Evolutionary conservation across 2,113 vertebrate genomes (phyloP).

Genomic region (Xenus cinereus): DNA sequence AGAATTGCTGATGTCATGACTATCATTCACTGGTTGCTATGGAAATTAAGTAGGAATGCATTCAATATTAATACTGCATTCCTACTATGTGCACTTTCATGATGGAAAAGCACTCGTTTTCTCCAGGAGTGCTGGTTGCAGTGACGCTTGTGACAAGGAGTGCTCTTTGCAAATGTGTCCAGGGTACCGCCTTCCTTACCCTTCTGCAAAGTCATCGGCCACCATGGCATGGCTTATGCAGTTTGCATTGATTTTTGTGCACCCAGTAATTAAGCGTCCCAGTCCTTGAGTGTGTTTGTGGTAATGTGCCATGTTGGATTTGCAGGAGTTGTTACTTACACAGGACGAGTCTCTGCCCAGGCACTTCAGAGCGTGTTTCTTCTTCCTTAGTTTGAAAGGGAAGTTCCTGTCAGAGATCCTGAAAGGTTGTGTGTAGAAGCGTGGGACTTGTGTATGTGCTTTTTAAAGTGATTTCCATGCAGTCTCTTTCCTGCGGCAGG

Average conservation of each 20-base stretch:
- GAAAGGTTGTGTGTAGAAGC: background rate
- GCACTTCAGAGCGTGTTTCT: background rate
- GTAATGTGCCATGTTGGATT: background rate
- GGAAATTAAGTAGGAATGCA: slow-evolving; percentile 36
- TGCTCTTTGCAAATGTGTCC: background rate
- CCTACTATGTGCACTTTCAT: background rate
- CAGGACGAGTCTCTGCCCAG: background rate
- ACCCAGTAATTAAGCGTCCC: background rate
- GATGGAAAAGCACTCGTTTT: background rate
- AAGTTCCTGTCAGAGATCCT: background rate
- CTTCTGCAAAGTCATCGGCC: background rate
- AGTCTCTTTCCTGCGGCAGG: background rate
- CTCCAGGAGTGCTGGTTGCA: background rate
- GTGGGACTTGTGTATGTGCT: background rate
- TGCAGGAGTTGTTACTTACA: background rate
- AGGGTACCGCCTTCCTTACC: background rate
- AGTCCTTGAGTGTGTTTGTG: background rate
- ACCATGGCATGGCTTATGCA: background rate
- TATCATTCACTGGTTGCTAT: slow-evolving; percentile 36
- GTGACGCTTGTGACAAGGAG: background rate
- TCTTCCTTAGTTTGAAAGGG: background rate
- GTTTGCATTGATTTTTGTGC: background rate
- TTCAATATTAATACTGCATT: slow-evolving; percentile 43
- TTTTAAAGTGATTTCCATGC: background rate
- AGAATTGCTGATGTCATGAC: background rate